A percentile compares a stretch with the other conserved stretches of the same genome.
Evolutionary conservation across 1,140 invertebrate species (phyloP).

Genomic region (Drosophila pruinosa): DNA sequence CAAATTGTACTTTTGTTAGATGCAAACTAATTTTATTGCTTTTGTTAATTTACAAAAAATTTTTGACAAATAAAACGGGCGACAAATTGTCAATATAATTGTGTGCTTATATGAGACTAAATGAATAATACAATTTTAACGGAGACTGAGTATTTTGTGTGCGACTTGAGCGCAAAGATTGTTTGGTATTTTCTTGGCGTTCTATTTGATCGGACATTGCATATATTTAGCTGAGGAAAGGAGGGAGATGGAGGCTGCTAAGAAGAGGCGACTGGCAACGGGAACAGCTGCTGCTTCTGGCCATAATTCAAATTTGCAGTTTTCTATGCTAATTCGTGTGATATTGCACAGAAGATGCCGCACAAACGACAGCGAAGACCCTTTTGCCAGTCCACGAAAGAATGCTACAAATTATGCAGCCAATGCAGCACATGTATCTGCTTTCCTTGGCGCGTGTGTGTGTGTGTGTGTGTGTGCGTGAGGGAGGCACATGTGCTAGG

Average conservation of each 20-base stretch:
- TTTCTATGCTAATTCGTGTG: slow-evolving; percentile 79
- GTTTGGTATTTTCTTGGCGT: background rate
- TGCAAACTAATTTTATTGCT: no score
- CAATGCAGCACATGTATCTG: slow-evolving; percentile 4
- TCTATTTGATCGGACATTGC: slow-evolving; percentile 11
- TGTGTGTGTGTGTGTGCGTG: background rate
- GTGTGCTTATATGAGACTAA: background rate
- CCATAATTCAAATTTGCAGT: slow-evolving; percentile 81
- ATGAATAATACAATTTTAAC: background rate
- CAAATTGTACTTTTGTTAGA: no score
- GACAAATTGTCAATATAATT: no score
- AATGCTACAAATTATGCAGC: slow-evolving; percentile 63
- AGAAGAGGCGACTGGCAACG: slow-evolving; percentile 10
- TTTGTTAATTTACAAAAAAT: no score
- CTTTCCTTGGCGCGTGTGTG: background rate
- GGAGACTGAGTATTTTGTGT: background rate
- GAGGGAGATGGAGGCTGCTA: slow-evolving; percentile 3
- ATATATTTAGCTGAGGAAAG: slow-evolving; percentile 17
- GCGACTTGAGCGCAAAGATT: background rate
- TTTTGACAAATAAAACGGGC: no score
- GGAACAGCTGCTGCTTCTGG: slow-evolving; percentile 39
- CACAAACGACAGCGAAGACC: slow-evolving; percentile 11
- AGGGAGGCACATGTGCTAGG: slow-evolving; percentile 11
- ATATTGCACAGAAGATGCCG: slow-evolving; percentile 59
- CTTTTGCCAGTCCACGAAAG: slow-evolving; percentile 43